Evolutionary conservation across 2,797 vertebrate species (phyloP), one percentile per base, ranked within the genome.

Genomic region (Sebastes minor): DNA sequence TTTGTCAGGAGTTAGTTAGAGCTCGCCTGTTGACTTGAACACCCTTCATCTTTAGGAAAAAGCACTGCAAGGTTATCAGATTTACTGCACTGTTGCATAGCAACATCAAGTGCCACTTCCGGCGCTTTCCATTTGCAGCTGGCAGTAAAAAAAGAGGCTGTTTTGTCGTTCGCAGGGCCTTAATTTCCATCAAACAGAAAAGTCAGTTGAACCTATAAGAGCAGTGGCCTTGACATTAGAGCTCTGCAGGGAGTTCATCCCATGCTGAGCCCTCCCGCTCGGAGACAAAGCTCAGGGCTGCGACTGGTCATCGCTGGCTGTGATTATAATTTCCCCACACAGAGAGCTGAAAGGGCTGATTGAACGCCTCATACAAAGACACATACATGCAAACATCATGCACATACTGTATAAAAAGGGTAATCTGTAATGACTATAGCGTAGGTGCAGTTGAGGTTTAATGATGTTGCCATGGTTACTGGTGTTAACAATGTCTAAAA

Each of bases 151-250:
- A 64, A 11, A 52, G 30, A 46, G 67, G 33, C 32, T 22, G 25
- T 68, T 83, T 83, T 82, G 30, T 74, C 7, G 8, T 74, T 84
- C 5, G 8, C 60, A 64, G 38, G 56, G 74, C 62, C 69, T 82
- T 76, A 35, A 84, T 81, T 86, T 82, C 70, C 71, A 74, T 86
- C 72, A 84, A 73, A 86, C n/a, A 27, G 57, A 73, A 80, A 63
- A 62, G 5, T 28, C 27, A 55, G 76, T 32, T 32, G 61, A 72
- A 68, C 42, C 52, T 46, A 4, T 13, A 68, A 73, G 74, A 78
- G 64, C 71, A 20, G 75, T 23, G 70, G 79, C 81, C 71, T 74
- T 85, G 86, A 88, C 86, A 75, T 86, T 80, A 67, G 38, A 87
- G 78, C 84, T 80, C 70, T 61, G 82, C 72, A 30, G 83, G 78